Evolutionary conservation across 2,113 vertebrate species (phyloP).

Genomic region (Bambusicola thoracicus): DNA sequence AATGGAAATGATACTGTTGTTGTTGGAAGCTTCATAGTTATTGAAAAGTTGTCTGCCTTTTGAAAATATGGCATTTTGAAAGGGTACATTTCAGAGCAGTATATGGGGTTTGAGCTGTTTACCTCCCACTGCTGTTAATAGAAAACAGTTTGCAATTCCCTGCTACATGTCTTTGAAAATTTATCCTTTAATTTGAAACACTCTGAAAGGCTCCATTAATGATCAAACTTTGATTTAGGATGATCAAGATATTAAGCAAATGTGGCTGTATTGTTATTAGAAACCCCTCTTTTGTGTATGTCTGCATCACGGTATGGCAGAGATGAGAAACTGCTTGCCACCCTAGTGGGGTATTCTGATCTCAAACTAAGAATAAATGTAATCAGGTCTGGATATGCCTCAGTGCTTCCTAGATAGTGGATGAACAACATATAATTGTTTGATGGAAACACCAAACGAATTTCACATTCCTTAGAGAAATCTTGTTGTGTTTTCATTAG

Average conservation of each 20-base stretch:
- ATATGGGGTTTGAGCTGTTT: conserved; percentile 9
- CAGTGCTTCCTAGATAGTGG: conserved; percentile 30
- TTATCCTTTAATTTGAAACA: background rate
- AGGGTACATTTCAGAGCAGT: conserved; percentile 1
- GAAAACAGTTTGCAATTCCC: conserved; percentile 30
- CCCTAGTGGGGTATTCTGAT: conserved; percentile 12
- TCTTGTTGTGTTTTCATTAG: conserved; percentile 68
- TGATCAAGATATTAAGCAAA: conserved; percentile 40
- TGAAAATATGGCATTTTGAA: background rate
- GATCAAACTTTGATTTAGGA: conserved; percentile 40
- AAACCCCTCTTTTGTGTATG: background rate
- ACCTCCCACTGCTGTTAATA: conserved; percentile 12
- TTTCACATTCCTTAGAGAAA: conserved; percentile 68
- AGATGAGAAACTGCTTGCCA: background rate
- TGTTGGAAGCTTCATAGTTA: conserved; percentile 9
- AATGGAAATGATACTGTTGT: background rate
- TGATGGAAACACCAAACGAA: conserved; percentile 53
- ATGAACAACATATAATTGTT: conserved; percentile 65
- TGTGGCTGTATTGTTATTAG: background rate
- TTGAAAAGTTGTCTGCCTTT: background rate
- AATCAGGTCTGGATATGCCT: conserved; percentile 56
- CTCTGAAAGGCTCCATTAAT: background rate
- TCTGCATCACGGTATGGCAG: conserved; percentile 4
- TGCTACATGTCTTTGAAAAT: conserved; percentile 20
- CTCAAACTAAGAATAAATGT: conserved; percentile 37